These are phyloP conservation scores for Eufriesea mexicana DNA, from an alignment of 1,140 invertebrate genomes.

Conservation along the genomic window DNA sequence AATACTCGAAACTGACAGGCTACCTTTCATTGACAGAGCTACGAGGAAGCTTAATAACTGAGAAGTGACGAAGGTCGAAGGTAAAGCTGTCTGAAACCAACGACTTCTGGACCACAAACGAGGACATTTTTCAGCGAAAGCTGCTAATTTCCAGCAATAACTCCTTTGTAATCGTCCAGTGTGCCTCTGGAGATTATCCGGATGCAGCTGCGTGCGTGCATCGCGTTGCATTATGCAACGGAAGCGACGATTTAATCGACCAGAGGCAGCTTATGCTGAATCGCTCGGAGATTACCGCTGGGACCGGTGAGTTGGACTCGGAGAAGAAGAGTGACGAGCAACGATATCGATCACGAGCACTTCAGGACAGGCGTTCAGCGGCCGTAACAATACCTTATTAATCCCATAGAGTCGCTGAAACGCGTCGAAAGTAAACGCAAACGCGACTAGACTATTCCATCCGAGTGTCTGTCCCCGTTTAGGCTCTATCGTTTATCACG, in stretches of 20 bases:
- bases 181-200: not conserved
- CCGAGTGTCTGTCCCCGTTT: not conserved
- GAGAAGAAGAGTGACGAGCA: not conserved
- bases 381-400: not conserved
- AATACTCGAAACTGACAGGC: not conserved
- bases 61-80: not conserved
- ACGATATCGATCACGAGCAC: not conserved
- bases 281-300: constrained; percentile 21
- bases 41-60: not conserved
- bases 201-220: constrained; percentile 18
- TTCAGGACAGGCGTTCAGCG: not conserved
- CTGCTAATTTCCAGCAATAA: constrained; percentile 28
- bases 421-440: not conserved
- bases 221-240: constrained; percentile 36
- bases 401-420: not conserved
- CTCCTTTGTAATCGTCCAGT: constrained; percentile 12
- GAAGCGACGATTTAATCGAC: constrained; percentile 41
- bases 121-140: not conserved
- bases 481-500: not conserved
- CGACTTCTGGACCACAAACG: no score
- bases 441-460: not conserved
- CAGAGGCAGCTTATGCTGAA: constrained; percentile 5
- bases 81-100: not conserved
- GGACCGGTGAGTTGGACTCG: not conserved
- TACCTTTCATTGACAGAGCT: not conserved